Evolutionary conservation across 2,797 vertebrate genomes (phyloP), one percentile per base, ranked within the genome.

Genomic region (Phyllotis vaccarum): DNA sequence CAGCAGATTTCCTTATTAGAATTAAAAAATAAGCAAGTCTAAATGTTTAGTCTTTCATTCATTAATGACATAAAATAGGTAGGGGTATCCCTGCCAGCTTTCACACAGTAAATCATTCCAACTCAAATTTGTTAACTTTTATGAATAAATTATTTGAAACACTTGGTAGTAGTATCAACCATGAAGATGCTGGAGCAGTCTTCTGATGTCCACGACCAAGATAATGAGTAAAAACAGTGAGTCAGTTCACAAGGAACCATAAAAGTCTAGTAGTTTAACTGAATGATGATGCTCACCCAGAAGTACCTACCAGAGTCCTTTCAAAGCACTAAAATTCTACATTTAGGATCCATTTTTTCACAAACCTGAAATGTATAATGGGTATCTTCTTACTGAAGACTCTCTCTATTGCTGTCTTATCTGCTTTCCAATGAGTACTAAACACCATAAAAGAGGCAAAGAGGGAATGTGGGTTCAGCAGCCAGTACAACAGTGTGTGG

Each of bases 1-100:
- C 70, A 94, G 19, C 58, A 86, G 60, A 91, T 54, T 86, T 95
- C 60, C 86, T 95, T n/a, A 70, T 90, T 94, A 87, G 64, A 95
- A 97, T 91, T 68, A 54, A 21, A 85, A 49, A 21, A 21, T 66
- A 87, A 89, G 54, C 34, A 80, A 78, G 11, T 62, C 72, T 79
- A 60, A 93, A 66, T 64, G 2, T 60, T 88, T 78, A 43, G 83
- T 66, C 10, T 49, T 95, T 90, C 56, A 90, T 64, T 94, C 40
- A 64, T 17, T 82, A 83, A 21, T 46, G 10, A 70, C 70, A 49
- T 8, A 54, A 91, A 86, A 27, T 74, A 76, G 13, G 24, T 6
- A 86, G 11, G 14, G 74, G 31, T 27, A 2, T 66, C 12, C 12
- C 82, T 52, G 46, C 34, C 43, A 64, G 56, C 10, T 14, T 86